Evolutionary conservation across 2,797 vertebrate species (phyloP), one percentile per base, ranked within the genome.

Genomic region (Xenentodon cancila): DNA sequence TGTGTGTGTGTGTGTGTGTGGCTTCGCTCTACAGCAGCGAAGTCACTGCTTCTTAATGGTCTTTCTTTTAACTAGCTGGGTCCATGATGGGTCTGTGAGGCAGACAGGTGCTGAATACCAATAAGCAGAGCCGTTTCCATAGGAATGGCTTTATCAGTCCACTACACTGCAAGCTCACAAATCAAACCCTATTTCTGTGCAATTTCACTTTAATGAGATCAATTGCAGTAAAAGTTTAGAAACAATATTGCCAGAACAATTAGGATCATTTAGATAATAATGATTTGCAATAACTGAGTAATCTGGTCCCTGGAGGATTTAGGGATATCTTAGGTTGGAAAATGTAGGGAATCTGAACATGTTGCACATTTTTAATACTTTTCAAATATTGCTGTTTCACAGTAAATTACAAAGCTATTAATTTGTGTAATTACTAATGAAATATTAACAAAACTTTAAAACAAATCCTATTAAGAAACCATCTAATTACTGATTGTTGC

Each of bases 121-220:
- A 88, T 77, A 79, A 85, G 80, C 30, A 45, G 52, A 73, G 67
- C 51, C 19, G 78, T 68, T 84, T 81, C 80, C 59, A 64, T 69
- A 76, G 71, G 66, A 79, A 84, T 72, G 65, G 56, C 71, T 75
- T 69, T 65, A 79, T 81, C 77, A 64, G 67, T 68, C 77, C 63
- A 42, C 59, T 34, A 13, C 25, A 45, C 68, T 57, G 59, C 63
- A 12, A 67, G 66, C 68, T 69, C 81, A 81, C 82, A 75, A 80
- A 88, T 83, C 85, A 86, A 71, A 62, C 75, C 73, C 80, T 57
- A 60, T 85, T 66, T 77, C 80, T 47, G 22, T 70, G 71, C 79
- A 80, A 84, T 86, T 87, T 78, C 65, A 58, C 17, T 59, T 80
- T 87, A 88, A 89, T 84, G 81, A 85, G 84, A 74, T 80, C 80